phyloP scores from a whole-genome alignment of 2,113 vertebrate genomes.

The Rhinopomastus cyanomelas region DNA sequence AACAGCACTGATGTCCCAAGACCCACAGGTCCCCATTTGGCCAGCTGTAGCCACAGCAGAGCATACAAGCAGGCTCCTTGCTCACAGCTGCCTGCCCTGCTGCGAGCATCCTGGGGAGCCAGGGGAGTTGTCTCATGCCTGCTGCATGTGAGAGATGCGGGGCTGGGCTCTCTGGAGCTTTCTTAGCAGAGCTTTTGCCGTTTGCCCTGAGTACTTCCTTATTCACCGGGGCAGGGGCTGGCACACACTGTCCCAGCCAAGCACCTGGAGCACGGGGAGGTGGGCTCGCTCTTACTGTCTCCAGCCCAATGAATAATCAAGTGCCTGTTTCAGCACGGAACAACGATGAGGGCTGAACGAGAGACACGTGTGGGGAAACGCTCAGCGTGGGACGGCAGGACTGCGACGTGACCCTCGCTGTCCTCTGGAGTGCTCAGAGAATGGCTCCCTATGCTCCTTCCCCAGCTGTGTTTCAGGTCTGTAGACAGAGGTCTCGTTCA shows the following conservation, averaged over 20 bases:
- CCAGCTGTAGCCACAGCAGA: neutral
- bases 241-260: neutral
- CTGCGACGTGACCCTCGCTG: neutral
- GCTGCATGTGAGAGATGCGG: accelerated
- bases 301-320: neutral
- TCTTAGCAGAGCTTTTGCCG: neutral
- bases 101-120: neutral
- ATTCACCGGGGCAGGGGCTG: neutral
- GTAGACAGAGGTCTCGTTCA: neutral
- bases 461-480: neutral
- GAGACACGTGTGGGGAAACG: accelerated
- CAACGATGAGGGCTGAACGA: neutral
- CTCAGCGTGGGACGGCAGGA: accelerated
- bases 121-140: neutral
- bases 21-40: accelerated
- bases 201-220: neutral
- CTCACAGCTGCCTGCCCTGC: neutral
- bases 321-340: neutral
- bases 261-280: accelerated
- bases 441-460: neutral
- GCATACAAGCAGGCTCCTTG: neutral
- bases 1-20: accelerated
- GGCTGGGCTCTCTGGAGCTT: neutral
- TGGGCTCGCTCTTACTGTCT: neutral
- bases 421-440: neutral